phyloP scores from a whole-genome alignment of 2,888 invertebrate genomes.

The Plebejus anna region DNA sequence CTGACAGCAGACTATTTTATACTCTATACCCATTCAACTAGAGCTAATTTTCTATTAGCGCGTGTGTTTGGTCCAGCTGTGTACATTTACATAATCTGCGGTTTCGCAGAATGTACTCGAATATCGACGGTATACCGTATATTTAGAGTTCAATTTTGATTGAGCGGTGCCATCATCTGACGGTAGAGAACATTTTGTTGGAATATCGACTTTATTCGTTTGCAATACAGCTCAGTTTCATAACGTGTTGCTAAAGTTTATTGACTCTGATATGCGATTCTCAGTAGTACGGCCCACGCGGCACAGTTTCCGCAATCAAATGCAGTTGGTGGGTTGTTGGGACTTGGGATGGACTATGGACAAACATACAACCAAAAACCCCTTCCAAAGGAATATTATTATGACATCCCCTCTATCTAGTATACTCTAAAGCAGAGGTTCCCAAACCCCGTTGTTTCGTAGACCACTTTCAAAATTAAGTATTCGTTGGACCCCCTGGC shows the following conservation, averaged over 20 bases:
- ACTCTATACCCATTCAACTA: slow-evolving; percentile 35
- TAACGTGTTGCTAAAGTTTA: slow-evolving; percentile 32
- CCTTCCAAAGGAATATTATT: no score
- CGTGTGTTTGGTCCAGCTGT: slow-evolving; percentile 52
- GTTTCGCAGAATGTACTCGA: background rate
- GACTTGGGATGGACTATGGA: background rate
- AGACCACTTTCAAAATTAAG: no score
- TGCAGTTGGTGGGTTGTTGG: background rate
- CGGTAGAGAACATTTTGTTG: background rate
- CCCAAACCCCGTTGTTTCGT: no score
- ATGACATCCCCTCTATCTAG: no score
- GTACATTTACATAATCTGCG: slow-evolving; percentile 53
- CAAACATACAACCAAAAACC: background rate
- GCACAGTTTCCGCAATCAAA: slow-evolving; percentile 36
- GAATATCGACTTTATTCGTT: slow-evolving; percentile 20
- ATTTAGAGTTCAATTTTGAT: slow-evolving; percentile 31
- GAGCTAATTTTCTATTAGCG: slow-evolving; percentile 43
- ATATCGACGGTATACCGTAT: slow-evolving; percentile 23
- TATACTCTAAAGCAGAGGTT: no score
- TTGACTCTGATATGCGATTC: slow-evolving; percentile 37
- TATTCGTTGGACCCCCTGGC: no score
- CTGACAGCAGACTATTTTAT: background rate
- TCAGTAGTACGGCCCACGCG: slow-evolving; percentile 31
- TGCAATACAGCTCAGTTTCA: slow-evolving; percentile 31
- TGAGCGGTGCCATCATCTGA: slow-evolving; percentile 17